Conservation (phyloP, 1,140 invertebrate genomes). For the Melitaea cinxia region DNA sequence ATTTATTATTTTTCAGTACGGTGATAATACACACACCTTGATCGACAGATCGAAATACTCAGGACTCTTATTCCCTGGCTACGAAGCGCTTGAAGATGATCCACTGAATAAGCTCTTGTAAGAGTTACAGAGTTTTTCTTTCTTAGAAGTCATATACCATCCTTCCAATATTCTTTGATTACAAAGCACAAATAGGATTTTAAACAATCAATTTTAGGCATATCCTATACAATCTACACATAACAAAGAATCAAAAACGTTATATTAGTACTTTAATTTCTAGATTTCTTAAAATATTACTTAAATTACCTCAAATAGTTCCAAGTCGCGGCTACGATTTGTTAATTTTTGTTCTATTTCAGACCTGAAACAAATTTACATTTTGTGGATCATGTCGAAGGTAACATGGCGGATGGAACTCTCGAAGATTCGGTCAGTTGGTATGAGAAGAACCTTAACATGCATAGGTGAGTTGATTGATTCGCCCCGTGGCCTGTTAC, state of each 20-base stretch:
- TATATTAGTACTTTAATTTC: no score
- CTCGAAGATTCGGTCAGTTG: slow-evolving; percentile 95
- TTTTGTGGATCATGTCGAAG: slow-evolving; percentile 98
- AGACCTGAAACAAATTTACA: slow-evolving; percentile 89
- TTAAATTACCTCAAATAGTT: no score
- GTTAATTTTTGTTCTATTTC: slow-evolving; percentile 36
- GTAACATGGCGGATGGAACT: slow-evolving; percentile 95
- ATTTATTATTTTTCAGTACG: slow-evolving; percentile 87
- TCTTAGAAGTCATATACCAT: no score
- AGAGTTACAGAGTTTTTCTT: slow-evolving; percentile 59
- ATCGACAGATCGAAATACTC: slow-evolving; percentile 93
- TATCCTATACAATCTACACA: no score
- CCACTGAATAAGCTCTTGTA: slow-evolving; percentile 85
- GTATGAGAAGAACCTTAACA: slow-evolving; percentile 97
- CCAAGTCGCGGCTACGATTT: neutral
- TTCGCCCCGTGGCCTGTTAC: no score
- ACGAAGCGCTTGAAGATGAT: slow-evolving; percentile 83
- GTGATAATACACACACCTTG: slow-evolving; percentile 97
- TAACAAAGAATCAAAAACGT: no score
- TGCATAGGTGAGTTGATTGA: slow-evolving; percentile 85
- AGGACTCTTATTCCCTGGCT: slow-evolving; percentile 96
- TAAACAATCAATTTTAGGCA: no score
- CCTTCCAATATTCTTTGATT: no score
- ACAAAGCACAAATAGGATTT: no score
- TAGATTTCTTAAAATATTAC: no score